Percentiles rank a stretch among this genome's conserved stretches.
Conservation (phyloP, 2,797 vertebrate genomes). For the Anguilla megastoma region DNA sequence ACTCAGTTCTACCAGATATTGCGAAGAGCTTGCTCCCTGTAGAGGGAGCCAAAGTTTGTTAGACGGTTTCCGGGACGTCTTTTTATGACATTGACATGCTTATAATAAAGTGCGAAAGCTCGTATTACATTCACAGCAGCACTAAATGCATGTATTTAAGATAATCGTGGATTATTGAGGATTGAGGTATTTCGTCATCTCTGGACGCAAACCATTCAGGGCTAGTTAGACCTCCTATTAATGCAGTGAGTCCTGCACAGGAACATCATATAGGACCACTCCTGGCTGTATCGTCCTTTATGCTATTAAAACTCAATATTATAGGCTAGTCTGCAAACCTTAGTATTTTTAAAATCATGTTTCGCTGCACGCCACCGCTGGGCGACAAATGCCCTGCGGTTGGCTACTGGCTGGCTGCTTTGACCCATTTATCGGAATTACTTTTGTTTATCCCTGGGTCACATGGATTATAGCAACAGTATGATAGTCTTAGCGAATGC, state of each 20-base stretch:
- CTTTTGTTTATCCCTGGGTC: conserved; percentile 3
- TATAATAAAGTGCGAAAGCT: neutral
- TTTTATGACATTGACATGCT: neutral
- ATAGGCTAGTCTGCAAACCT: neutral
- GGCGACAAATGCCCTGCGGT: neutral
- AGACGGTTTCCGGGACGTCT: neutral
- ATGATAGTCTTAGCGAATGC: neutral
- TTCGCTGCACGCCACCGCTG: neutral
- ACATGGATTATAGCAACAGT: conserved; percentile 5
- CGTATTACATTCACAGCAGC: neutral
- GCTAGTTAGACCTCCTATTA: neutral
- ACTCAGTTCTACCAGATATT: neutral
- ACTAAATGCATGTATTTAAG: neutral
- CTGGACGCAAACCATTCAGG: neutral
- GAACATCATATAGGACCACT: neutral
- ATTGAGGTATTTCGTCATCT: neutral
- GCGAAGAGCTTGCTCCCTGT: neutral
- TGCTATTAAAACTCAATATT: neutral
- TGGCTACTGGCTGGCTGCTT: neutral
- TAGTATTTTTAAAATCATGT: neutral
- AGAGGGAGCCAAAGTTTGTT: conserved; percentile 21
- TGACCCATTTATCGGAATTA: conserved; percentile 24
- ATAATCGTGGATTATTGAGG: neutral
- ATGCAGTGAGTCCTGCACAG: neutral
- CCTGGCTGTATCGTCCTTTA: neutral